Evolutionary conservation across 2,888 invertebrate species (phyloP), one percentile per base, ranked within the genome.

Genomic region (Dromius quadrimaculatus): DNA sequence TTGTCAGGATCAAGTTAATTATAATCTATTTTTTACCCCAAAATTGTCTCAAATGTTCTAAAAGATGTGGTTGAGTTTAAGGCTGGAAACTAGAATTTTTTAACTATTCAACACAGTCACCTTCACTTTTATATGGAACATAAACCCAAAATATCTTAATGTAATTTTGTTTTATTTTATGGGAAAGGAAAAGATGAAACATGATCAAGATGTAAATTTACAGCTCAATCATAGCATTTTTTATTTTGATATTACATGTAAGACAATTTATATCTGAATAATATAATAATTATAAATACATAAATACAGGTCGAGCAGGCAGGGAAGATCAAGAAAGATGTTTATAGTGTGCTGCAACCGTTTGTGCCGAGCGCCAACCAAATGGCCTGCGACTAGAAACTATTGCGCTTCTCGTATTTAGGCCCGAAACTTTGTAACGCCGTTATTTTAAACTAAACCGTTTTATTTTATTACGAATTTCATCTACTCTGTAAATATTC

Each of bases 241-340:
- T 80, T 62, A 47, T 78, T 80, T 80, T 79, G 77, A 78, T 78
- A 80, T 80, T 81, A 81, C 80, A 81, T 80, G 79, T 78, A 81
- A 70, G 81, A 81, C 79, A 81, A 81, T 80, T 80, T 80, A 43
- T 70, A 70, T 70, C 74, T 76, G 74, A 76, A 76, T 54, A 54
- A 54, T 72, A 70, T 79, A 78, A 80, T 80, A 80, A 77, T 78
- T 74, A 79, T 79, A 77, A 80, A n/a, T n/a, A n/a, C n/a, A n/a
- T n/a, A n/a, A n/a, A 79, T 78, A 81, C 78, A 81, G 77, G 75
- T 78, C 79, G 78, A 80, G 79, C 78, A 79, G 70, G 62, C 70
- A 78, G 78, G 81, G 81, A 81, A 81, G 81, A 81, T 81, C 81
- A 78, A 80, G 81, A 80, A 78, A 70, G 62, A 80, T 78, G 70